These are phyloP conservation scores for Ctena decussata DNA, from an alignment of 2,888 invertebrate genomes.

Conservation along the genomic window DNA sequence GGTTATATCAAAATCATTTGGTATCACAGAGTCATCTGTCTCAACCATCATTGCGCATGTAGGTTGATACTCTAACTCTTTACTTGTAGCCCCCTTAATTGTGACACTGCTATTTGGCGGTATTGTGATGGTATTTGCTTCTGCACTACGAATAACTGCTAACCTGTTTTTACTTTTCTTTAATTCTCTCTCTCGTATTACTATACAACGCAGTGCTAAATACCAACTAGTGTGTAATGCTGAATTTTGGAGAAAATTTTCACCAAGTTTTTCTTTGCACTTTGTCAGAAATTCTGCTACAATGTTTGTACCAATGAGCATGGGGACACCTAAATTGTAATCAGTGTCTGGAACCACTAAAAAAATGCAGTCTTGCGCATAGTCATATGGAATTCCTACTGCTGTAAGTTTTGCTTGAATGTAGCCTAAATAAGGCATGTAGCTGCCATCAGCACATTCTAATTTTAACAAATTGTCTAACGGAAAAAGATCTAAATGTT, in stretches of 20 bases:
- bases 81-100: conserved; percentile 13
- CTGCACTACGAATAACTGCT: conserved; percentile 20
- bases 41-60: conserved; percentile 30
- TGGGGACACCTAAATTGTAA: no score
- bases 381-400: background rate
- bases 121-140: background rate
- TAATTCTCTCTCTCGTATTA: conserved; percentile 21
- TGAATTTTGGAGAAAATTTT: conserved; percentile 20
- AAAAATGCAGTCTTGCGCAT: background rate
- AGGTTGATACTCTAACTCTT: conserved; percentile 14
- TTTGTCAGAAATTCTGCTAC: no score
- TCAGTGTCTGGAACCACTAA: no score
- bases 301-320: no score
- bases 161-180: conserved; percentile 9
- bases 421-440: conserved; percentile 29
- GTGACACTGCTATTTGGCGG: conserved; percentile 17
- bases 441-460: conserved; percentile 34
- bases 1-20: conserved; percentile 36
- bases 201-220: conserved; percentile 28
- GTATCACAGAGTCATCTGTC: conserved; percentile 9
- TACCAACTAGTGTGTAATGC: no score
- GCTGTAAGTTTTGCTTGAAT: conserved; percentile 6
- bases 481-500: background rate
- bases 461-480: conserved; percentile 10
- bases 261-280: background rate